A percentile compares a stretch with the other conserved stretches of the same genome.
Evolutionary conservation across 2,113 vertebrate species (phyloP).

Genomic region (Gymnarchus niloticus): DNA sequence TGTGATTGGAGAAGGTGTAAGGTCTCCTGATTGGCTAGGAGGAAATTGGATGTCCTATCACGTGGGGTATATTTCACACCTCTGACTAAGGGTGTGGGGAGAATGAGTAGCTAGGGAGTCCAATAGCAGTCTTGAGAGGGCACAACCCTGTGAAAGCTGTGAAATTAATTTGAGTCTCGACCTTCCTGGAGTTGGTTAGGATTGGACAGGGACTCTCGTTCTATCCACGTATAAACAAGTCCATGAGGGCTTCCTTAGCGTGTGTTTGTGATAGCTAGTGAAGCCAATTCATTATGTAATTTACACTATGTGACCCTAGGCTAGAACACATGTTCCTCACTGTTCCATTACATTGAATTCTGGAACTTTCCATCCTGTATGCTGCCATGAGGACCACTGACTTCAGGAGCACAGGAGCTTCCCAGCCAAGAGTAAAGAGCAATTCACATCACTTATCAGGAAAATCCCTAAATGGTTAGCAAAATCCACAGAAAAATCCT

Average conservation of each 20-base stretch:
- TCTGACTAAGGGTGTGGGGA: neutral
- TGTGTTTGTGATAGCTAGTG: neutral
- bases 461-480: neutral
- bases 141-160: neutral
- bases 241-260: neutral
- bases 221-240: neutral
- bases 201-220: neutral
- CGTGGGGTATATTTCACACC: neutral
- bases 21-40: neutral
- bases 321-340: neutral
- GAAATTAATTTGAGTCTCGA: neutral
- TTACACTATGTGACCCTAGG: neutral
- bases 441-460: neutral
- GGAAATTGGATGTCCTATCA: neutral
- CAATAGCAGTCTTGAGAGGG: neutral
- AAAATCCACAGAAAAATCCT: neutral
- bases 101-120: neutral
- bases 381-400: neutral
- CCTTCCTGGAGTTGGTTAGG: neutral
- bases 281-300: neutral
- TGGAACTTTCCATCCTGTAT: neutral
- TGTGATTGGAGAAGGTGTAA: neutral
- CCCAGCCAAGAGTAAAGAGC: neutral
- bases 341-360: neutral
- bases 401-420: neutral